These are phyloP conservation scores for Todus mexicanus DNA, from an alignment of 2,797 vertebrate genomes.

Conservation along the genomic window DNA sequence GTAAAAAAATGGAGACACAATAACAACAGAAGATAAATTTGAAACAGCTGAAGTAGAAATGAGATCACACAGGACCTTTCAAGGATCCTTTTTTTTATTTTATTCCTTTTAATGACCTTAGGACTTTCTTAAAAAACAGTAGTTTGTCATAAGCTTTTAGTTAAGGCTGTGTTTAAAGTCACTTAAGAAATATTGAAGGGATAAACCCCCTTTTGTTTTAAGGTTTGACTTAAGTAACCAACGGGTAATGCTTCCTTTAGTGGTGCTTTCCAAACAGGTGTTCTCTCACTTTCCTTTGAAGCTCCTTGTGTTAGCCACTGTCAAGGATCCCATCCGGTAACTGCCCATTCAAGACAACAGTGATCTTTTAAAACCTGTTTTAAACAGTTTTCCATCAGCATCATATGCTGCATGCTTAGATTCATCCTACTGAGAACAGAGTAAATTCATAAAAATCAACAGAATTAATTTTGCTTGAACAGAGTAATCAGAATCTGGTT, in stretches of 20 bases:
- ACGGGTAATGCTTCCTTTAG: neutral
- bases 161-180: constrained; percentile 24
- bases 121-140: constrained; percentile 6
- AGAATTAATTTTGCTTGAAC: neutral
- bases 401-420: neutral
- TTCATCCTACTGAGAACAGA: neutral
- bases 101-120: neutral
- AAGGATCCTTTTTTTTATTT: neutral
- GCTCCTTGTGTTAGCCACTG: neutral
- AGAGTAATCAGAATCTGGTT: neutral
- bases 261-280: constrained; percentile 13
- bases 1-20: constrained; percentile 9
- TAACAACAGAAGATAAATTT: constrained; percentile 53
- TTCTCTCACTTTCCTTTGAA: constrained; percentile 9
- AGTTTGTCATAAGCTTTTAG: constrained; percentile 45
- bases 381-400: neutral
- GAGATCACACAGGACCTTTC: constrained; percentile 48
- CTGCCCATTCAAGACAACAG: neutral
- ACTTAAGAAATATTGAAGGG: neutral
- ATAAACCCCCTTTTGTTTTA: constrained; percentile 20
- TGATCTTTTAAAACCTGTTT: neutral
- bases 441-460: neutral
- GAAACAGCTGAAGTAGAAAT: constrained; percentile 60
- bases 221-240: constrained; percentile 1
- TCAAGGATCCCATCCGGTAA: neutral